phyloP scores from a whole-genome alignment of 1,140 invertebrate species.

The Brachionus angularis region DNA sequence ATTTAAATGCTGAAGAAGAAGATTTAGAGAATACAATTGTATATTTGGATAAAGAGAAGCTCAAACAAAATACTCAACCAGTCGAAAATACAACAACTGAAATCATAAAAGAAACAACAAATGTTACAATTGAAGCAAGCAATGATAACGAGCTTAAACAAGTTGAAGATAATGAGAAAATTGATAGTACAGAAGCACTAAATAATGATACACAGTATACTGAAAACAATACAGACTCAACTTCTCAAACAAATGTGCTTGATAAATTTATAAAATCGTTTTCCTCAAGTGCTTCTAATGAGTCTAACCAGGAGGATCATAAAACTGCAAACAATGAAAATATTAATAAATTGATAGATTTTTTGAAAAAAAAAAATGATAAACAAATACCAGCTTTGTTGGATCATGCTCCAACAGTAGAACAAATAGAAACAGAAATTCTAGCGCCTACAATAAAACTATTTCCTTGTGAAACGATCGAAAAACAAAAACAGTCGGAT shows the following conservation, averaged over 20 bases:
- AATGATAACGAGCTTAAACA: not conserved
- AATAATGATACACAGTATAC: no score
- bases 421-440: constrained; percentile 24
- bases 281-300: not conserved
- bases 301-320: no score
- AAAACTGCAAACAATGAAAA: not conserved
- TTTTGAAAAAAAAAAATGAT: constrained; percentile 4
- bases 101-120: not conserved
- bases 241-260: constrained; percentile 22
- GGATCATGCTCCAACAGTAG: constrained; percentile 2
- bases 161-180: not conserved
- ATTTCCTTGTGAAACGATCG: no score
- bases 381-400: not conserved
- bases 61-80: no score
- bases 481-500: not conserved
- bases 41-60: constrained; percentile 28
- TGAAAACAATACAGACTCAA: no score
- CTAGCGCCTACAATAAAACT: no score
- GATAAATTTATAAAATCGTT: constrained; percentile 30
- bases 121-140: no score
- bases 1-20: not conserved
- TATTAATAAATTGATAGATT: constrained; percentile 16
- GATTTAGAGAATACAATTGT: constrained; percentile 36
- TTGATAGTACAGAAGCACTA: no score
- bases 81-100: not conserved